A percentile compares a stretch with the other conserved stretches of the same genome.
Conservation (phyloP, 1,140 invertebrate species). For the Mesaphorura yosii region DNA sequence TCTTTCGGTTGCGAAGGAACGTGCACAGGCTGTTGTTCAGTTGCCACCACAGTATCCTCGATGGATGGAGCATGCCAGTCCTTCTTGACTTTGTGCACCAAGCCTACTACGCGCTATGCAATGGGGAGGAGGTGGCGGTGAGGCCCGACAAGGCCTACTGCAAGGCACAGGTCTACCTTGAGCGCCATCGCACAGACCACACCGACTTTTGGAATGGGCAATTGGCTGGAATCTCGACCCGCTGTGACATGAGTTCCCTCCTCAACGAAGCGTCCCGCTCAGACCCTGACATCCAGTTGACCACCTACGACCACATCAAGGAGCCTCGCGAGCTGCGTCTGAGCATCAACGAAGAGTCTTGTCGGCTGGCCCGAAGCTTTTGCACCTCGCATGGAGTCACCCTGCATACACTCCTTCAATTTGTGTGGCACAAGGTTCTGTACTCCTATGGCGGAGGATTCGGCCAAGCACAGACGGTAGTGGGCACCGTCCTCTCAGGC, state of each 20-base stretch:
- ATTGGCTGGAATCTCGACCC: not conserved
- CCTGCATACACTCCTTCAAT: slow-evolving; percentile 8
- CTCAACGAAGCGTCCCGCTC: not conserved
- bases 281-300: not conserved
- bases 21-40: slow-evolving; percentile 12
- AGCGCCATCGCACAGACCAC: not conserved
- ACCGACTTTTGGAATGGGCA: not conserved
- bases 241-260: not conserved
- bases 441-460: not conserved
- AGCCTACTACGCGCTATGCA: not conserved
- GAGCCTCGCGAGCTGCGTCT: too few species aligned
- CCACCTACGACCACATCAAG: not conserved
- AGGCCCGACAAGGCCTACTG: not conserved
- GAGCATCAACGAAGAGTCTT: not conserved
- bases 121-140: not conserved
- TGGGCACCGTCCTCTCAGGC: slow-evolving; percentile 9
- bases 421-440: slow-evolving; percentile 9
- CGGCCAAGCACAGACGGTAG: slow-evolving; percentile 5
- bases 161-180: not conserved
- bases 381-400: slow-evolving; percentile 3
- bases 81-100: slow-evolving; percentile 3
- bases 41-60: slow-evolving; percentile 6
- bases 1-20: too few species aligned
- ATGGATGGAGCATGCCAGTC: slow-evolving; percentile 11
- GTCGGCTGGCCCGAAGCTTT: too few species aligned